These are phyloP conservation scores for Lepidurus apus DNA, from an alignment of 1,140 invertebrate genomes.

Conservation along the genomic window DNA sequence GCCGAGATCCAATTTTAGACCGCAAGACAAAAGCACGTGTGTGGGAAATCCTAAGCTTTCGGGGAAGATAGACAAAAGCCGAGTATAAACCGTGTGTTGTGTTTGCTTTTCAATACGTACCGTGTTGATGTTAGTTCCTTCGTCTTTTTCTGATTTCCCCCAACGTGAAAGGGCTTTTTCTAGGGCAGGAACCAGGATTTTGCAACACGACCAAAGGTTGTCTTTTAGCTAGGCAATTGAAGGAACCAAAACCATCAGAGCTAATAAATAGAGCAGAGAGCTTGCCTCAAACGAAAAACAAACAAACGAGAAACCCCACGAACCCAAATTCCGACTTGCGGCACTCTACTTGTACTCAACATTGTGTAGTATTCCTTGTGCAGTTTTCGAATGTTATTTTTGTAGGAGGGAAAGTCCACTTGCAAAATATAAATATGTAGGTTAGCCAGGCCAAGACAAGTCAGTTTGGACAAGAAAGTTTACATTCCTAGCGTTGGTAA, in stretches of 20 bases:
- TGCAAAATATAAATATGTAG: no score
- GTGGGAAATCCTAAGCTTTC: not conserved
- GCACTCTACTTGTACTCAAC: no score
- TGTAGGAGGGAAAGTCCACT: no score
- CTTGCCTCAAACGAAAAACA: no score
- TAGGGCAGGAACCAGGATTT: no score
- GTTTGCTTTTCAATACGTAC: constrained; percentile 11
- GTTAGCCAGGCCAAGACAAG: no score
- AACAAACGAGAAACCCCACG: no score
- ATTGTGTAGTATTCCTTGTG: no score
- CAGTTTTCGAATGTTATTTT: no score
- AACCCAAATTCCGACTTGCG: no score
- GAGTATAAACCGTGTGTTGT: not conserved
- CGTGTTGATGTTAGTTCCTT: constrained; percentile 5
- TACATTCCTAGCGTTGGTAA: no score
- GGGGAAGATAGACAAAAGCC: not conserved
- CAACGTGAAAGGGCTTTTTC: not conserved
- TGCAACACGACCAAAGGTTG: not conserved
- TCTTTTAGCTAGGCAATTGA: not conserved
- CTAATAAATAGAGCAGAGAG: not conserved
- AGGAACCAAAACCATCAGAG: constrained; percentile 10
- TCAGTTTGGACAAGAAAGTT: no score
- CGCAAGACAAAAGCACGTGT: not conserved
- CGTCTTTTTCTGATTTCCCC: not conserved
- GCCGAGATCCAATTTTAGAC: constrained; percentile 9